Conservation (phyloP, 2,113 vertebrate species). For the Isichthys henryi region DNA sequence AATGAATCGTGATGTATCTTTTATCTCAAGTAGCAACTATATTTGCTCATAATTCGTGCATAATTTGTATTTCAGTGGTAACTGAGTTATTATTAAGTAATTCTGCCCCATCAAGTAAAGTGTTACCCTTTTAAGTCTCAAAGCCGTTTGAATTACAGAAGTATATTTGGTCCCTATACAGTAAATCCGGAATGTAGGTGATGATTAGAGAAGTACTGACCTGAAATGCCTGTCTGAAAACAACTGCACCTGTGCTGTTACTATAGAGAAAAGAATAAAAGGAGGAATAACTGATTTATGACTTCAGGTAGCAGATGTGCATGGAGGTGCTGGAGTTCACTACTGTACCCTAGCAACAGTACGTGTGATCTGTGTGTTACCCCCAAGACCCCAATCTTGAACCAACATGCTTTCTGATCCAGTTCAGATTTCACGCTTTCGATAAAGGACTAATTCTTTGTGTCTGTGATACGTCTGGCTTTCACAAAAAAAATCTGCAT, state of each 20-base stretch:
- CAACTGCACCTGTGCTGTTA: slow-evolving; percentile 12
- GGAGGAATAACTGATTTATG: background rate
- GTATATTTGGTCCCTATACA: background rate
- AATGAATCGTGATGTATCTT: background rate
- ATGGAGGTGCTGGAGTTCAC: background rate
- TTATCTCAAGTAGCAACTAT: background rate
- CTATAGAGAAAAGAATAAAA: background rate
- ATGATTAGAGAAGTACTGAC: background rate
- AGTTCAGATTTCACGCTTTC: background rate
- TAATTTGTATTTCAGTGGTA: background rate
- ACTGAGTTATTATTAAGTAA: background rate
- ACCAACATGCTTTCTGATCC: background rate
- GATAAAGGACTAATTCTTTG: slow-evolving; percentile 9
- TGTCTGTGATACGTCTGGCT: slow-evolving; percentile 22
- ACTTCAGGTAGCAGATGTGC: background rate
- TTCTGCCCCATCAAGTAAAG: background rate
- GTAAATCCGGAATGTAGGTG: background rate
- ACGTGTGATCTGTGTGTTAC: background rate
- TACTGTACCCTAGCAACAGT: background rate
- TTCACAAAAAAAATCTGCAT: background rate
- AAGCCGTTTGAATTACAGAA: background rate
- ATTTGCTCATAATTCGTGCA: background rate
- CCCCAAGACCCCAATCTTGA: background rate
- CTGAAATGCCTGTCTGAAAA: background rate
- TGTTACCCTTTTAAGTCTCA: no score